These are phyloP conservation scores for Arbacia lixula DNA, from an alignment of 53 echinoderm and acorn worm genomes.

Conservation along the genomic window DNA sequence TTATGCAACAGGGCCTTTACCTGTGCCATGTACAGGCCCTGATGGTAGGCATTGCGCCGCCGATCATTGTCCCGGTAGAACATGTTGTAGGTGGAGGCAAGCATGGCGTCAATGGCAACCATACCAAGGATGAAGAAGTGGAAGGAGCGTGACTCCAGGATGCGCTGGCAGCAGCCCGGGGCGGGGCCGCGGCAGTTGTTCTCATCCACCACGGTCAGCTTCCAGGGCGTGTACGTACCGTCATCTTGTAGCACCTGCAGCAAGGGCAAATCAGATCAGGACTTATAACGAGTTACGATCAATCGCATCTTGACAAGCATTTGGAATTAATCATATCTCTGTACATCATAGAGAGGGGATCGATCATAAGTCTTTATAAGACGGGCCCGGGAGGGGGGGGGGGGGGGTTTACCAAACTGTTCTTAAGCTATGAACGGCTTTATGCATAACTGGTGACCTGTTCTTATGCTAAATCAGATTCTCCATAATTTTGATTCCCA, in stretches of 20 bases:
- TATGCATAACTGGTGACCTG: no score
- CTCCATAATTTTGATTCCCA: no score
- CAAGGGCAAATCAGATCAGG: not conserved
- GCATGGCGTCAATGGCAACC: slow-evolving; percentile 79
- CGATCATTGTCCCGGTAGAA: slow-evolving; percentile 45
- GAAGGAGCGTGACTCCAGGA: slow-evolving; percentile 85
- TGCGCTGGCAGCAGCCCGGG: slow-evolving; percentile 79
- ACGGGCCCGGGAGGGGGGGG: no score
- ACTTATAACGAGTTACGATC: no score
- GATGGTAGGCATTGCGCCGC: slow-evolving; percentile 7
- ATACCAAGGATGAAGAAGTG: slow-evolving; percentile 83
- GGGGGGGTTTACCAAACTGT: no score
- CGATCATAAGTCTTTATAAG: no score
- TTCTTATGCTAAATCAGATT: no score
- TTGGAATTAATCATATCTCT: no score
- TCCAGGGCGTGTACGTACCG: slow-evolving; percentile 92
- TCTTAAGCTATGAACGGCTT: no score
- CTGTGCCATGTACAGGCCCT: slow-evolving; percentile 74
- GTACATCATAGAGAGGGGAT: no score
- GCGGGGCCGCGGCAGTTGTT: slow-evolving; percentile 81
- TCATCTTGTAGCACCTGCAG: slow-evolving; percentile 88
- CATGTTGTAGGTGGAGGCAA: slow-evolving; percentile 86
- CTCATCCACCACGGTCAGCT: slow-evolving; percentile 82
- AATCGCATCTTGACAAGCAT: no score
- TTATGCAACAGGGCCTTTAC: slow-evolving; percentile 48